Evolutionary conservation across 2,888 invertebrate genomes (phyloP), one percentile per base, ranked within the genome.

Genomic region (Amphipyra tragopoginis): DNA sequence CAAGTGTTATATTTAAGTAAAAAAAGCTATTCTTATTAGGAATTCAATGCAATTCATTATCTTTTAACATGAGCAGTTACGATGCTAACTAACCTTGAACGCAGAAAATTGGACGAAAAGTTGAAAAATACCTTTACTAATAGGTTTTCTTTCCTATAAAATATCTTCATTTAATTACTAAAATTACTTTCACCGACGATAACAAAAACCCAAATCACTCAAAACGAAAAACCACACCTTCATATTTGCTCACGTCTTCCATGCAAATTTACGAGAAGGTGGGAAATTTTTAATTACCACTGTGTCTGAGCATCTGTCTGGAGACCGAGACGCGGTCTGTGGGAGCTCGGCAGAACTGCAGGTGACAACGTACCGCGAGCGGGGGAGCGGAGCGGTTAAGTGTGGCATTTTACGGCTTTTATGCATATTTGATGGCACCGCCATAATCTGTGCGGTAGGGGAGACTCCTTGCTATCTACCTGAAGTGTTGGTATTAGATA

Each of bases 341-440:
- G 63, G 54, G 51, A 42, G 56, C 62, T 73, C 62, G 56, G 70
- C 54, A 54, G 71, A 49, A 70, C 59, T 72, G 72, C 92, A 91
- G 91, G 91, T 91, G 92, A 89, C 90, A 89, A 84, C 88, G 86
- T 29, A 29, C 84, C 82, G 84, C 81, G 81, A 72, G 81, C 86
- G 88, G 90, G 87, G 89, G 70, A 63, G 56, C 69, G 87, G 88
- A 86, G 90, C 93, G 91, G 93, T 95, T 93, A 94, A 94, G 91
- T 93, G 93, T 90, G 92, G 89, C 92, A 94, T 94, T 94, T 94
- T 94, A 94, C 93, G 90, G 93, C 94, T 93, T 94, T 94, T 94
- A 93, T 95, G 95, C 95, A 95, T 95, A 95, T 94, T 95, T 95
- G 92, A 95, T 93, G 93, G 90, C 90, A 83, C 90, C 92, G 89